Base-by-base conservation (phyloP, 2,113 vertebrate species). In the Notothenia coriiceps region DNA sequence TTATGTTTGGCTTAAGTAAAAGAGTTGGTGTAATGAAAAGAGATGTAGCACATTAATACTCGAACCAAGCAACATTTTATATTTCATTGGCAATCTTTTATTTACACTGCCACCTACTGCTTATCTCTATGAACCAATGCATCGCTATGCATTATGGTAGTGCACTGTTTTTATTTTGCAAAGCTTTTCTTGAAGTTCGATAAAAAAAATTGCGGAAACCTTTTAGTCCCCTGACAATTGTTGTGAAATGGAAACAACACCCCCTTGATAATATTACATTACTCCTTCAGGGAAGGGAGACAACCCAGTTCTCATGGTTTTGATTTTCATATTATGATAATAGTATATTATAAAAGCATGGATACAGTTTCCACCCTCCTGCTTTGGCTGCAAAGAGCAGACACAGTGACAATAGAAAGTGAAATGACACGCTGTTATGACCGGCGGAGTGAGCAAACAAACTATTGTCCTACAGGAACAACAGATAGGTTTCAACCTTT, bases 261-360 rank as follows among this genome's bases (percentile, higher is more conserved):
- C 46, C 3, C 54, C 79, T 60, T 52, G 84, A 89, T 94, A 86
- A 77, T 79, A 66, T 95, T 91, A 90, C 90, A 56, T 49, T 64
- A 66, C 10, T 91, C 84, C 85, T 88, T 54, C 10, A 56, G 90
- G 90, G 84, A 90, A 63, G 56, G 3, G 65, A 77, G 60, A 84
- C 80, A 91, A 82, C 93, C 94, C 77, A 92, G 88, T 95, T 96
- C 95, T 94, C 94, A 95, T 84, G 94, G 93, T 94, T 87, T 95
- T 76, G 52, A 77, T 91, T 94, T 95, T 91, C 93, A 90, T 74
- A 70, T 77, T 63, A 64, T 83, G 51, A 91, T 84, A 86, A 82
- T 70, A 46, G 47, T 79, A 75, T 54, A 67, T 67, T 20, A 29
- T 67, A 70, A 57, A 25, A 44, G 44, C 59, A 47, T 69, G 80